phyloP scores from a whole-genome alignment of 2,888 invertebrate genomes.

The Hemaris fuciformis region DNA sequence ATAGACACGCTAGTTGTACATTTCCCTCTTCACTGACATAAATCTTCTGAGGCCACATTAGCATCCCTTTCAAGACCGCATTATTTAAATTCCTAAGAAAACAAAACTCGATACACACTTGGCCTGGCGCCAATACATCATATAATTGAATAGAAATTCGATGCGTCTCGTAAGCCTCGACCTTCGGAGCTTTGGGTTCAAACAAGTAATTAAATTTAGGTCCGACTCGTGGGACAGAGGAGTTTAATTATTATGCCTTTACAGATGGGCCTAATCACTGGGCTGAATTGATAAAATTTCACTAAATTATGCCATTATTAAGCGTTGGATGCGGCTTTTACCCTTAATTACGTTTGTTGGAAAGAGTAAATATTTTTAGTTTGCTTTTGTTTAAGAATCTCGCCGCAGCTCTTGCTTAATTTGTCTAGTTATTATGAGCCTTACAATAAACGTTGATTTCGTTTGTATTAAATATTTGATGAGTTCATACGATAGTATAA shows the following conservation, averaged over 20 bases:
- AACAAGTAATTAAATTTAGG: constrained; percentile 63
- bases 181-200: constrained; percentile 43
- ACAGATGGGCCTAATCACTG: constrained; percentile 22
- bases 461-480: too few relatives aligned
- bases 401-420: background rate
- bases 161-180: constrained; percentile 43
- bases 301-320: background rate
- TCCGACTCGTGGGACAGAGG: constrained; percentile 36
- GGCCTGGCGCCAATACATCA: constrained; percentile 36
- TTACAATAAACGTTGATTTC: too few relatives aligned
- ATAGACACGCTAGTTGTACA: background rate
- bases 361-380: background rate
- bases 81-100: constrained; percentile 37
- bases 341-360: background rate
- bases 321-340: background rate
- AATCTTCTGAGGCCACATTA: background rate
- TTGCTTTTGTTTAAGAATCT: background rate
- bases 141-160: constrained; percentile 57
- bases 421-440: background rate
- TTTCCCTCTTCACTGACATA: background rate
- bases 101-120: constrained; percentile 33
- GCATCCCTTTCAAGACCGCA: constrained; percentile 28
- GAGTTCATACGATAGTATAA: too few relatives aligned
- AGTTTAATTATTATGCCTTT: constrained; percentile 48
- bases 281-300: constrained; percentile 19